Percentiles rank a stretch among this genome's conserved stretches.
Conservation (phyloP, 1,140 invertebrate species). For the Leguminivora glycinivorella region DNA sequence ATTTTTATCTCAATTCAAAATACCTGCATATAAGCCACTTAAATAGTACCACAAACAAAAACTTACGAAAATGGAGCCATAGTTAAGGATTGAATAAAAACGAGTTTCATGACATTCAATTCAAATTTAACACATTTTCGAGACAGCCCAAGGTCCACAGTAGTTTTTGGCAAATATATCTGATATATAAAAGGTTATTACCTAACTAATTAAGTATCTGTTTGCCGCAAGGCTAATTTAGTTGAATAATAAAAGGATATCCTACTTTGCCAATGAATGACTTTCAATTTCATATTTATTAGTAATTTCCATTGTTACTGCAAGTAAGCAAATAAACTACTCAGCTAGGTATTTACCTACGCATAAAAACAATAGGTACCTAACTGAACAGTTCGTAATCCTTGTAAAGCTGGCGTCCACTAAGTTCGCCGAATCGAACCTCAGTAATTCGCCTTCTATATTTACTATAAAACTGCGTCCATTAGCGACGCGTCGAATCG, state of each 20-base stretch:
- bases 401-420: too few species aligned
- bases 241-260: background rate
- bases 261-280: background rate
- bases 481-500: too few species aligned
- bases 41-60: too few species aligned
- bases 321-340: background rate
- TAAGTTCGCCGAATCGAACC: too few species aligned
- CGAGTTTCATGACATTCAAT: background rate
- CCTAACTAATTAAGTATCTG: background rate
- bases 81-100: background rate
- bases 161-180: background rate
- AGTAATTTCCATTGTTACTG: background rate
- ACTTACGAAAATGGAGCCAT: background rate
- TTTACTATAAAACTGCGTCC: too few species aligned
- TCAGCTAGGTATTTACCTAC: background rate
- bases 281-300: background rate
- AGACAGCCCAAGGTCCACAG: background rate
- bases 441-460: too few species aligned
- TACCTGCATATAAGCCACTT: too few species aligned
- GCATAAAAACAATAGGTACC: too few species aligned
- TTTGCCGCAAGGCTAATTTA: background rate
- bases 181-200: background rate
- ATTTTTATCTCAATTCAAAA: too few species aligned
- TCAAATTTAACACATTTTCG: background rate
- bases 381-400: too few species aligned